Percentiles rank a stretch among this genome's conserved stretches.
Conservation (phyloP, 1,140 invertebrate genomes). For the Lasaia peninsularis region DNA sequence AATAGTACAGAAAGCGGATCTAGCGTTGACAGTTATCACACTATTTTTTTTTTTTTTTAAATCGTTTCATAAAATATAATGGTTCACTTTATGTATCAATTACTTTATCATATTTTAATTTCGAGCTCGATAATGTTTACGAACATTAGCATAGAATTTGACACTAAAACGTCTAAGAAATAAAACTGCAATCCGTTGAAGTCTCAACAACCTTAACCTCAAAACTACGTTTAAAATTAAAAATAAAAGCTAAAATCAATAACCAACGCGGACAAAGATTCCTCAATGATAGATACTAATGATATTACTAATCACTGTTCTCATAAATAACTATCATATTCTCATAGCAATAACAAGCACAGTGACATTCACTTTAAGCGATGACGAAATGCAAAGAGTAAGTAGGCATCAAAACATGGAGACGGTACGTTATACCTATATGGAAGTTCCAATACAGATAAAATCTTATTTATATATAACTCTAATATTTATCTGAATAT, state of each 20-base stretch:
- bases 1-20: too few relatives aligned
- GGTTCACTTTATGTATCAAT: too few relatives aligned
- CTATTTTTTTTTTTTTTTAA: too few relatives aligned
- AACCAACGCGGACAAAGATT: background rate
- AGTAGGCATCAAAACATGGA: constrained; percentile 22
- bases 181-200: too few relatives aligned
- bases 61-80: too few relatives aligned
- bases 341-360: constrained; percentile 38
- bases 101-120: too few relatives aligned
- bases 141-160: too few relatives aligned
- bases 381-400: constrained; percentile 44
- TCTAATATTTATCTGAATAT: too few relatives aligned
- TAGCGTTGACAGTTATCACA: too few relatives aligned
- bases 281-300: constrained; percentile 19
- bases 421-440: constrained; percentile 32
- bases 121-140: too few relatives aligned
- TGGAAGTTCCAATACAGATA: constrained; percentile 23
- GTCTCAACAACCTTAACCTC: too few relatives aligned
- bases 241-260: constrained; percentile 3
- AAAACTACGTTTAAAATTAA: background rate
- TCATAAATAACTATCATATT: constrained; percentile 41
- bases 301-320: constrained; percentile 19
- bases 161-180: too few relatives aligned
- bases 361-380: constrained; percentile 36
- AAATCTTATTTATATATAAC: background rate